Base-by-base conservation (phyloP, 2,797 vertebrate species). In the Peromyscus eremicus region DNA sequence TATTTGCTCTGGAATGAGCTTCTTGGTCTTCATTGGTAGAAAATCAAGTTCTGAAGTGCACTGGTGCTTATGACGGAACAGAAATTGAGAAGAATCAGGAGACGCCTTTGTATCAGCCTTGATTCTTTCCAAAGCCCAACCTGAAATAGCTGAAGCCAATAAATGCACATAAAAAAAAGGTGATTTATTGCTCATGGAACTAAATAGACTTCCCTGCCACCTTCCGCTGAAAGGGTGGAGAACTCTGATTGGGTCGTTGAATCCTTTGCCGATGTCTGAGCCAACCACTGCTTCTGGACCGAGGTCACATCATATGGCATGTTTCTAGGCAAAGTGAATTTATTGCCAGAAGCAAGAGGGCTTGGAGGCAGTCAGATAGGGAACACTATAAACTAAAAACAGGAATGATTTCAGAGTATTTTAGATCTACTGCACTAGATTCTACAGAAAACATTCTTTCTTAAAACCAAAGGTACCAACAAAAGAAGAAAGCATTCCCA, bases 361-460 rank as follows among this genome's bases (percentile, higher is more conserved):
- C 77, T 80, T 91, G 0, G 87, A 81, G 46, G 25, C 60, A 13
- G 11, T 29, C 37, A 55, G 16, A 55, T 73, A 80, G 21, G 13
- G 21, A 79, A n/a, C 2, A 43, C 37, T 77, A 9, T 80, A 82
- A 95, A 94, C 27, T 64, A 57, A 55, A 32, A 93, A 93, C 75
- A 57, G 16, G 83, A 94, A 43, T 29, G 37, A 21, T 81, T 46
- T 85, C 32, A 55, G 10, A 46, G 16, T 71, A 75, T 29, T n/a
- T 77, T 17, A 71, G 32, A 91, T 29, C 29, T 52, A 70, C 11
- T 29, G 11, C 57, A 23, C 85, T 79, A 76, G 37, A 91, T 68
- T 89, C 88, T 80, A 27, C 10, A 64, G n/a, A 93, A 68, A 93
- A 7, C n/a, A 55, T 84, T 46, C 86, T 93, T 93, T 96, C 80